Base-by-base conservation (phyloP, 2,888 invertebrate genomes). In the Thereva nobilitata region DNA sequence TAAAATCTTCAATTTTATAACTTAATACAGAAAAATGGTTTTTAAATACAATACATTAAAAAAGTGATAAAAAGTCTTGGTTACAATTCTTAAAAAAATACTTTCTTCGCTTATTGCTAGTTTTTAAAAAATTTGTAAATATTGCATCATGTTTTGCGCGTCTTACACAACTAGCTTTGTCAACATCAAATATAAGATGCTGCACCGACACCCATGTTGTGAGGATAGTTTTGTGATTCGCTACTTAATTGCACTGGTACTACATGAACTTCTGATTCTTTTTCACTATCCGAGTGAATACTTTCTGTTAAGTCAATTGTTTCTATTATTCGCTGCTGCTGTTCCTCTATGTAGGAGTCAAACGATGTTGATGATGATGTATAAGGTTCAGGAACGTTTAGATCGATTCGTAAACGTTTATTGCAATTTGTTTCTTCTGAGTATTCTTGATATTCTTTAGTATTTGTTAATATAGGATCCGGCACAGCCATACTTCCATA, bases 221-320 rank as follows among this genome's bases (percentile, higher is more conserved):
- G 23, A 23, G 23, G 1, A 23, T 23, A 23, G 1, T 23, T 23
- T 23, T 23, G 23, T 23, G 23, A 23, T 23, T 2, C 23, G 23
- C 23, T 23, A 2, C 23, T 23, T 23, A 23, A 23, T 23, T 23
- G 61, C 50, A 61, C 61, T 61, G 50, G 50, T 49, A 61, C 61
- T 61, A 45, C 57, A 5, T 66, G 55, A 41, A 50, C 67, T 9
- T 63, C 61, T 42, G 71, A 68, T 66, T 67, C 59, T 44, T 47
- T 61, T 42, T 65, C 61, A 66, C 65, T 65, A 12, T 68, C 68
- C 44, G 68, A 68, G 50, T 65, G 68, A 41, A 68, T 45, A 61
- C 68, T 68, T 66, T 68, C 68, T 52, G 68, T 68, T 56, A 68
- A 44, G 53, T 68, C 68, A 61, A 68, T 68, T 34, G 68, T 68